A percentile compares a stretch with the other conserved stretches of the same genome.
Conservation (phyloP, 2,113 vertebrate species). For the Bubo scandiacus region DNA sequence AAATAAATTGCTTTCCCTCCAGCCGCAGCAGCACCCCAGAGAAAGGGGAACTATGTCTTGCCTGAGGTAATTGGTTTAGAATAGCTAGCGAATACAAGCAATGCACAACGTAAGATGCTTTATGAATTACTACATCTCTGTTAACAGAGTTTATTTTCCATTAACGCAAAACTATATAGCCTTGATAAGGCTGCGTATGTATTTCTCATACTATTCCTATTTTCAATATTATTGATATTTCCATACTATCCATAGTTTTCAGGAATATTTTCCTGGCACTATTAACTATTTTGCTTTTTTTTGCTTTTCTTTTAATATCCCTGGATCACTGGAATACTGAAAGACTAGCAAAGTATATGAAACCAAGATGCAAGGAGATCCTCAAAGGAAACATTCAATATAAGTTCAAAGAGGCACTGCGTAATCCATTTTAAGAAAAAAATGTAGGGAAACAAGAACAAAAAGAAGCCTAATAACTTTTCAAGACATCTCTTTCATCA, state of each 20-base stretch:
- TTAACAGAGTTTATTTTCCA: background rate
- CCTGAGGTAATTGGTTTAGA: slow-evolving; percentile 58
- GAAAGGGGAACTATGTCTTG: slow-evolving; percentile 5
- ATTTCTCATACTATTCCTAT: background rate
- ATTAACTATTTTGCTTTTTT: background rate
- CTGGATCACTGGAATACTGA: background rate
- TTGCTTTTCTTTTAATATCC: background rate
- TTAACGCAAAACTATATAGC: background rate
- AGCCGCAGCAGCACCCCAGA: background rate
- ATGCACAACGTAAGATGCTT: background rate
- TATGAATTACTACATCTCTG: background rate
- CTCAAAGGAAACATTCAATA: slow-evolving; percentile 28
- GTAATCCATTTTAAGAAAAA: slow-evolving; percentile 33
- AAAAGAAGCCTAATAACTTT: slow-evolving; percentile 46
- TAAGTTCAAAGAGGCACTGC: slow-evolving; percentile 28
- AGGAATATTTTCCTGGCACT: background rate
- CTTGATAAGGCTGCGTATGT: background rate
- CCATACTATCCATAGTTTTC: background rate
- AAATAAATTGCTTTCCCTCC: slow-evolving; percentile 60
- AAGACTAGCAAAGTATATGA: background rate
- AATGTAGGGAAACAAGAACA: background rate
- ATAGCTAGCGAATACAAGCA: background rate
- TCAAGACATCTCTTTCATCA: slow-evolving; percentile 37
- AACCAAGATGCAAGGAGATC: background rate
- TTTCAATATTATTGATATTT: background rate